Percentiles rank a stretch among this genome's conserved stretches.
phyloP scores from a whole-genome alignment of 2,888 invertebrate species.

The Plemyria rubiginata region DNA sequence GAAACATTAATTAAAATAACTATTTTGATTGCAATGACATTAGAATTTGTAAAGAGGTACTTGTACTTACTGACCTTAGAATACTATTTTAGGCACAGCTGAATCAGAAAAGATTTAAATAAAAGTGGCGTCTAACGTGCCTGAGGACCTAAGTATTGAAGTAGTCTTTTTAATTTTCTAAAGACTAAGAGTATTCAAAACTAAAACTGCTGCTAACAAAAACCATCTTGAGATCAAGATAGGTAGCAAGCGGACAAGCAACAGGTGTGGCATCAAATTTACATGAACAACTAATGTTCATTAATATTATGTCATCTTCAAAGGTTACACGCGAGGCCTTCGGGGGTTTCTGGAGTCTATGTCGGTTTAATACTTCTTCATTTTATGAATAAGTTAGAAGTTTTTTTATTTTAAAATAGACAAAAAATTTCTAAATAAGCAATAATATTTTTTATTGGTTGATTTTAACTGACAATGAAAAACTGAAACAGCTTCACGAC shows the following conservation, averaged over 20 bases:
- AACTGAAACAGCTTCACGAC: too few relatives aligned
- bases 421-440: too few relatives aligned
- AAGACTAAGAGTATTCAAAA: not conserved
- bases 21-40: not conserved
- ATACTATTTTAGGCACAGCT: too few relatives aligned
- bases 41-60: too few relatives aligned
- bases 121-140: too few relatives aligned
- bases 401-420: too few relatives aligned
- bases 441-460: too few relatives aligned
- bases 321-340: conserved; percentile 9
- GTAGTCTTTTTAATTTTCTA: too few relatives aligned
- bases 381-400: not conserved
- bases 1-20: not conserved
- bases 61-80: too few relatives aligned
- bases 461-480: too few relatives aligned
- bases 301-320: conserved; percentile 30
- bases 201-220: not conserved
- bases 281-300: conserved; percentile 19
- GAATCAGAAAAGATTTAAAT: too few relatives aligned
- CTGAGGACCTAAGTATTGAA: too few relatives aligned
- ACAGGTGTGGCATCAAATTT: conserved; percentile 28
- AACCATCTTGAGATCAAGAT: conserved; percentile 11
- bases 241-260: conserved; percentile 9
- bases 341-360: not conserved
- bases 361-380: not conserved